phyloP scores from a whole-genome alignment of 2,797 vertebrate genomes.

The Hybognathus amarus region DNA sequence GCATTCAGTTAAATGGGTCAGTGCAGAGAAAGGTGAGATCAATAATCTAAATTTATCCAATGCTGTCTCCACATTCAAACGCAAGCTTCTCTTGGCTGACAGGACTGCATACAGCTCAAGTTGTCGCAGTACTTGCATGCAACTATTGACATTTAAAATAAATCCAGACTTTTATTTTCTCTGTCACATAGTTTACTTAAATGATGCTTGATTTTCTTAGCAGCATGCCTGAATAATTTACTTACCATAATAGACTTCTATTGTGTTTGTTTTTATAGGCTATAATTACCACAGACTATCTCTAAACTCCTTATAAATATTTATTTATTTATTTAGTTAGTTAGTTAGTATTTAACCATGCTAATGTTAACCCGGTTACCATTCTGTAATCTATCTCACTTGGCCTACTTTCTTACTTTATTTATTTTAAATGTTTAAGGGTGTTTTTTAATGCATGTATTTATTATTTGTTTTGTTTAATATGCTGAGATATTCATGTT shows the following conservation, averaged over 20 bases:
- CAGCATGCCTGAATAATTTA: background rate
- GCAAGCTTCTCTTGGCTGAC: background rate
- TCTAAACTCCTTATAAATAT: background rate
- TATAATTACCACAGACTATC: background rate
- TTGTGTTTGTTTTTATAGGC: background rate
- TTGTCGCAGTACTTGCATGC: constrained; percentile 17
- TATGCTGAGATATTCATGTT: background rate
- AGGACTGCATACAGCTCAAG: constrained; percentile 11
- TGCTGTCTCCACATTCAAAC: background rate
- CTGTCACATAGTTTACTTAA: background rate
- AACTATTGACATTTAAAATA: background rate
- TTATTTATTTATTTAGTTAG: background rate
- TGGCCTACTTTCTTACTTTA: background rate
- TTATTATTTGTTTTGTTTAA: background rate
- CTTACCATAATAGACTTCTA: background rate
- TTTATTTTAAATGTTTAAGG: background rate
- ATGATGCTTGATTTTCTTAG: background rate
- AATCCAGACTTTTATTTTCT: background rate
- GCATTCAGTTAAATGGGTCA: background rate
- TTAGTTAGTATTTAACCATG: background rate
- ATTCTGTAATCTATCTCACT: background rate
- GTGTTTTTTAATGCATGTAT: background rate
- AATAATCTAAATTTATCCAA: background rate
- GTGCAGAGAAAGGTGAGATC: background rate
- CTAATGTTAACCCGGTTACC: background rate